These are phyloP conservation scores for Drosophila mojavensis DNA, from an alignment of 1,140 invertebrate species.

Conservation along the genomic window DNA sequence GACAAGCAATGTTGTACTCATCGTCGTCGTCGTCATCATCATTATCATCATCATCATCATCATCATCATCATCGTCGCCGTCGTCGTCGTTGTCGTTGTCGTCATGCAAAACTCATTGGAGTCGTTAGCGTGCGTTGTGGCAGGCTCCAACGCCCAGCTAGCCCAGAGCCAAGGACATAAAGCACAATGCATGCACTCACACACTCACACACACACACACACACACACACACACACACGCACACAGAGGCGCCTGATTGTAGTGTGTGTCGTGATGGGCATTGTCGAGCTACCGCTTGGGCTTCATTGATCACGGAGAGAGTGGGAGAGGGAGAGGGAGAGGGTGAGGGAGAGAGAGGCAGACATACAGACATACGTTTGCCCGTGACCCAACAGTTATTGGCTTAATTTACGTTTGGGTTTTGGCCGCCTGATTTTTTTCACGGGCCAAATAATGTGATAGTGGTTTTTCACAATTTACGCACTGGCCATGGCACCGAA, in stretches of 20 bases:
- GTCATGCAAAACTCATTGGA: constrained; percentile 80
- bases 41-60: constrained; percentile 36
- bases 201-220: not conserved
- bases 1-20: constrained; percentile 49
- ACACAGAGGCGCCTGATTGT: not conserved
- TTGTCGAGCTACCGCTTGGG: constrained; percentile 35
- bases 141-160: constrained; percentile 5
- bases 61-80: constrained; percentile 30
- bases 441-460: constrained; percentile 74
- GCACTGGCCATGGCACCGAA: constrained; percentile 71
- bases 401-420: constrained; percentile 74
- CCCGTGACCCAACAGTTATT: constrained; percentile 55
- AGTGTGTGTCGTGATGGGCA: constrained; percentile 10
- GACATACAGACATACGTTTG: constrained; percentile 17
- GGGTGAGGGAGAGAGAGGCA: constrained; percentile 8
- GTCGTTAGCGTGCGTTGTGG: constrained; percentile 70
- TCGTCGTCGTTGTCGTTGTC: constrained; percentile 44
- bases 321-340: not conserved
- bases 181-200: constrained; percentile 59
- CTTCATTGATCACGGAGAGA: constrained; percentile 64
- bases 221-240: not conserved
- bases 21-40: constrained; percentile 38
- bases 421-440: constrained; percentile 62
- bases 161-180: constrained; percentile 59
- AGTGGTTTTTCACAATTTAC: constrained; percentile 81